A percentile compares a stretch with the other conserved stretches of the same genome.
phyloP scores from a whole-genome alignment of 2,888 invertebrate species.

The Boloria euphrosyne region DNA sequence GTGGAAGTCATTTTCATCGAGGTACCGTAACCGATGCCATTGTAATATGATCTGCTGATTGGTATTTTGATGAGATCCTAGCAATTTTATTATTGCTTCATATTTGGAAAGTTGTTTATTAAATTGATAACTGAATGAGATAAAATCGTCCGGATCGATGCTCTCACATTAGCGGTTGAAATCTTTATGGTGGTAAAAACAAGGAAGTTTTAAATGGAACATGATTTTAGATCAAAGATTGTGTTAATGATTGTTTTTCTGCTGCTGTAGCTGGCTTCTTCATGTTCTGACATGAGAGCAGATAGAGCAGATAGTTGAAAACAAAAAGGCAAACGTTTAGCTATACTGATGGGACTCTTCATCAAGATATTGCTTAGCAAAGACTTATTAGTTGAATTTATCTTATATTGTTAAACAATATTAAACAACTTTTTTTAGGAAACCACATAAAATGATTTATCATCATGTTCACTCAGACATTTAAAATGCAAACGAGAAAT shows the following conservation, averaged over 20 bases:
- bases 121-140: constrained; percentile 47
- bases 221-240: constrained; percentile 42
- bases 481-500: not conserved
- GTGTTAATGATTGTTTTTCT: constrained; percentile 41
- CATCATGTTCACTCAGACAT: not conserved
- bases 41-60: constrained; percentile 67
- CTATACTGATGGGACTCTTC: constrained; percentile 15
- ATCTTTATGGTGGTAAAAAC: constrained; percentile 42
- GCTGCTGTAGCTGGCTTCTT: constrained; percentile 32
- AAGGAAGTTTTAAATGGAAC: constrained; percentile 35
- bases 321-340: constrained; percentile 18
- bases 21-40: constrained; percentile 58
- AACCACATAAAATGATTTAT: too few species aligned
- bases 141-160: constrained; percentile 40
- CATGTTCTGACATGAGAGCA: constrained; percentile 26
- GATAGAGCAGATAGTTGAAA: constrained; percentile 24
- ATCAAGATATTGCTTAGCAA: not conserved
- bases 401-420: not conserved
- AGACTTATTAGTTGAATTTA: not conserved
- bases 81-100: constrained; percentile 55
- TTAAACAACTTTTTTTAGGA: not conserved
- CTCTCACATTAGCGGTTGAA: constrained; percentile 40
- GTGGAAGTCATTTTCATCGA: constrained; percentile 55
- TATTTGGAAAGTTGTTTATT: constrained; percentile 52
- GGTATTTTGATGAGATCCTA: constrained; percentile 69